These are phyloP conservation scores for Chaetorhynchus papuensis DNA, from an alignment of 2,113 vertebrate species.

Conservation along the genomic window DNA sequence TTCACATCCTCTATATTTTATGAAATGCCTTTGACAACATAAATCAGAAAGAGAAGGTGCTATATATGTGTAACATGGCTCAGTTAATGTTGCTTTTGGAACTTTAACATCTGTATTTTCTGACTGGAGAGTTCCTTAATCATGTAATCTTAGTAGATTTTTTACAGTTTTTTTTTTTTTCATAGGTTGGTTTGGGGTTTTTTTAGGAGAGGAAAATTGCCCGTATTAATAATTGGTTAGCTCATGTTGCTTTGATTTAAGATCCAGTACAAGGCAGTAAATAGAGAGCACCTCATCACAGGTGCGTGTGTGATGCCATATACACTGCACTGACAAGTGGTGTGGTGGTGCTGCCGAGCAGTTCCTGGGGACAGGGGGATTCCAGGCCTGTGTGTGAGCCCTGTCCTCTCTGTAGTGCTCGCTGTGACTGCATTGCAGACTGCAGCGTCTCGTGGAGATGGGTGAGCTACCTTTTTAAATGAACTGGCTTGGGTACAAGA, in stretches of 20 bases:
- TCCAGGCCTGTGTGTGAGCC: not conserved
- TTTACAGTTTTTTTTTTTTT: not conserved
- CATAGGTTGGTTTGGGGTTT: not conserved
- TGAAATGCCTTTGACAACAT: constrained; percentile 53
- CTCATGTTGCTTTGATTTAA: constrained; percentile 12
- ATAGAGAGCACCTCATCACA: not conserved
- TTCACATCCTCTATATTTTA: constrained; percentile 53
- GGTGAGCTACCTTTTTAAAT: not conserved
- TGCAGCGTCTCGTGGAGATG: not conserved
- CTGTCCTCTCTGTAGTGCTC: not conserved
- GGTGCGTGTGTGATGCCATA: not conserved
- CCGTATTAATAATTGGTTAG: constrained; percentile 13
- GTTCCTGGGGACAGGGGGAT: not conserved
- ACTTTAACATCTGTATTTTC: constrained; percentile 29
- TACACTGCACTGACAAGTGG: not conserved
- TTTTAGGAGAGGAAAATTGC: not conserved
- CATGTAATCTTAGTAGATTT: not conserved
- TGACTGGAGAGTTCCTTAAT: constrained; percentile 34
- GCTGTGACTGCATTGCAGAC: constrained; percentile 55
- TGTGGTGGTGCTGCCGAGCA: not conserved
- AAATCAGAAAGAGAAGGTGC: constrained; percentile 51
- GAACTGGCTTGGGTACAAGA: not conserved
- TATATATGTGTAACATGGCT: constrained; percentile 34
- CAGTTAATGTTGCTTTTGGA: constrained; percentile 44
- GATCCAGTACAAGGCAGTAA: not conserved